Evolutionary conservation across 2,113 vertebrate species (phyloP), one percentile per base, ranked within the genome.

Genomic region (Solea senegalensis): DNA sequence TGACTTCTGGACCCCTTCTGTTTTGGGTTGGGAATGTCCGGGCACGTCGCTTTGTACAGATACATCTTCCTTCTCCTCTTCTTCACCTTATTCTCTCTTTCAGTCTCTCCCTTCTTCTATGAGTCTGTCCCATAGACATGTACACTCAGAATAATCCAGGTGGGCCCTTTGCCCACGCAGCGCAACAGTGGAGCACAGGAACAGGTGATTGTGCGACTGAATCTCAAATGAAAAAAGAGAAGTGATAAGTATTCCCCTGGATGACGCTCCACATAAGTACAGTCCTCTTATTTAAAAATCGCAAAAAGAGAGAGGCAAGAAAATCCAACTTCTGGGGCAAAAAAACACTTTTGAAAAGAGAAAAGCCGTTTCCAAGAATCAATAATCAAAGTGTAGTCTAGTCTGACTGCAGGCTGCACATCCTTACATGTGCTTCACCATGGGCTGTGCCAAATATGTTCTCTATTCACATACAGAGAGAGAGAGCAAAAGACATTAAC

Each of bases 1-100:
- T 84, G 84, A 74, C 43, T 40, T 90, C 92, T 54, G 89, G 90
- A 27, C 11, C 88, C 88, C 11, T 91, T 94, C 71, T 89, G 86
- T 81, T 93, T 96, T 3, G 91, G 94, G 76, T 90, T 94, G 3
- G 96, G 94, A 64, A 96, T 94, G 0, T 95, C 92, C 0, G 93
- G 72, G 0, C 95, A 97, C 0, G 93, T 60, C 0, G 95, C 89
- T 80, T 96, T 97, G 86, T 96, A 97, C 27, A 97, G 76, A 74
- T 97, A 95, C 96, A 97, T 97, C 73, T 80, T 83, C 50, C 41
- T 4, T 45, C 65, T 55, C 15, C 52, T 21, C 53, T 26, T 64
- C 45, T 54, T 84, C 72, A 81, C 77, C 85, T 76, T 66, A 60
- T 76, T 65, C 84, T 75, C 69, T 81, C 84, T 68, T 81, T 87